Evolutionary conservation across 2,888 invertebrate genomes (phyloP), one percentile per base, ranked within the genome.

Genomic region (Cremastinae sp.): DNA sequence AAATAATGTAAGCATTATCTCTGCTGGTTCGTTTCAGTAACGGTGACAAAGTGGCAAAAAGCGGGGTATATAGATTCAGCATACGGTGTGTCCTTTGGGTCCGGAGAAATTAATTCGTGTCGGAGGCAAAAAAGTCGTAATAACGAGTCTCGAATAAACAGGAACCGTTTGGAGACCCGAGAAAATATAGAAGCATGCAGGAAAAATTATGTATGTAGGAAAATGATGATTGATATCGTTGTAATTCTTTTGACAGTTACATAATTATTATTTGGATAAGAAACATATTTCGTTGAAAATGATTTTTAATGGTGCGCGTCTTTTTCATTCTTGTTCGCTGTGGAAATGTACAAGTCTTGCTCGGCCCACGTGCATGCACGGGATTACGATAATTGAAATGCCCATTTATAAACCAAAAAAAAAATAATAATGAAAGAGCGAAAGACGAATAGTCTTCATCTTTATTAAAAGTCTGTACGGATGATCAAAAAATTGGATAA

Each of bases 11-110:
- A 22, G 38, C 1, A 18, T 10, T 3, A 22, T 43, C 34, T 41
- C 18, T 45, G 45, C 18, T 45, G 45, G 9, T 54, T 34, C 22
- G 18, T 10, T 41, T 38, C 51, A 53, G 14, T 51, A 14, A 72
- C 75, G 78, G 75, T 78, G 81, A 75, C 62, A 43, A 69, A 64
- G 70, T 69, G 54, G 53, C 43, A 75, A 78, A 51, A 82, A 81
- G 74, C 74, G 77, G 56, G 75, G 79, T 72, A 78, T 58, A 61
- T 28, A 28, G 5, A 28, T 28, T 28, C 28, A 28, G 28, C 28
- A 28, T 28, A 28, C 64, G 74, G 51, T 49, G 5, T 28, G 28
- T 28, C 28, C 28, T 28, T 28, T 28, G 2, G 28, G 28, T 28
- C 28, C 28, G 28, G 5, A 28, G 28, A 28, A 28, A 28, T 28